These are phyloP conservation scores for Mareca strepera DNA, from an alignment of 2,797 vertebrate species.

Conservation along the genomic window DNA sequence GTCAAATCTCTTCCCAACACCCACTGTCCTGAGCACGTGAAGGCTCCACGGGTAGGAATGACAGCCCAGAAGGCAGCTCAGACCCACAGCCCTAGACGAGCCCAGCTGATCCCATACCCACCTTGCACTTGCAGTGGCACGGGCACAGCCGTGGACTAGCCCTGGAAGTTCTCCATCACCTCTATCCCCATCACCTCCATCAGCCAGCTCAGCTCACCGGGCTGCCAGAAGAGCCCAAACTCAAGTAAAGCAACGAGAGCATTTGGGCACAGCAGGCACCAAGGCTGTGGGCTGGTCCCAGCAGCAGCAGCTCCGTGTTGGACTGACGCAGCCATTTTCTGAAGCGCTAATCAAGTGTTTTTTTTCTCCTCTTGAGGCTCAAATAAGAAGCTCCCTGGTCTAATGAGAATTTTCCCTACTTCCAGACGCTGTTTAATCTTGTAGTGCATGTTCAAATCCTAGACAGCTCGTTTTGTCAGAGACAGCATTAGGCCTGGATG, in stretches of 20 bases:
- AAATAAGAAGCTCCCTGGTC: not conserved
- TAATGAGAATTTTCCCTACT: not conserved
- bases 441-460: not conserved
- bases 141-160: not conserved
- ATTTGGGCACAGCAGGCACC: accelerated
- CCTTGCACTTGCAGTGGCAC: accelerated
- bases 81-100: too few relatives aligned
- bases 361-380: not conserved
- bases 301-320: not conserved
- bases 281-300: not conserved
- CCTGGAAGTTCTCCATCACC: not conserved
- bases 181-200: not conserved
- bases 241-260: not conserved
- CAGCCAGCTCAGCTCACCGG: accelerated
- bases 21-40: too few relatives aligned
- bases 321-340: not conserved
- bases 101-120: not conserved
- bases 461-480: not conserved
- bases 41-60: not conserved
- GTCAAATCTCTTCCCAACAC: too few relatives aligned
- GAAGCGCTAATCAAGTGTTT: not conserved
- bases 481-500: not conserved
- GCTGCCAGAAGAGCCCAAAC: accelerated
- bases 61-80: not conserved
- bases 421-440: not conserved